A percentile compares a stretch with the other conserved stretches of the same genome.
Conservation (phyloP, 2,113 vertebrate genomes). For the Ornithorhynchus anatinus region DNA sequence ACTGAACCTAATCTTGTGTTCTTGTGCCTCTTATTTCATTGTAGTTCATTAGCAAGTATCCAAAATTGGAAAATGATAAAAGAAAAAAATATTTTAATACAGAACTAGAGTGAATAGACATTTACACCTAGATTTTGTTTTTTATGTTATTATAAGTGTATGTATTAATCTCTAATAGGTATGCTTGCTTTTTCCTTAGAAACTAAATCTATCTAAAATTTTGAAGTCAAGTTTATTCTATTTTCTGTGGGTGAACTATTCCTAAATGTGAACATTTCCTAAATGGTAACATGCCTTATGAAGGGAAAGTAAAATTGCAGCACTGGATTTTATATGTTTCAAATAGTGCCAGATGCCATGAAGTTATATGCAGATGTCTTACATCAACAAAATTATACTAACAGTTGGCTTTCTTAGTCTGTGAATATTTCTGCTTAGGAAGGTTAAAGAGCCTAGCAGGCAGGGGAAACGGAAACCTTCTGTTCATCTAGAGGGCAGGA, state of each 20-base stretch:
- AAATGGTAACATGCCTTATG: background rate
- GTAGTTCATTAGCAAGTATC: too few relatives aligned
- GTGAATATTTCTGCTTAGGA: conserved; percentile 23
- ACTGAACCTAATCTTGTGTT: too few relatives aligned
- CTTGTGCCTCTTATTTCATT: too few relatives aligned
- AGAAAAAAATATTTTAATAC: background rate
- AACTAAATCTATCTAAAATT: background rate
- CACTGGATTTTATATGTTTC: conserved; percentile 22
- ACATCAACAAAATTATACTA: conserved; percentile 23
- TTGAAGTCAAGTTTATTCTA: background rate
- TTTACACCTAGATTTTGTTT: background rate
- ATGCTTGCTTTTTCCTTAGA: background rate
- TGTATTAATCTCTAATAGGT: background rate
- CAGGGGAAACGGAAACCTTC: conserved; percentile 14
- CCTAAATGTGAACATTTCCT: conserved; percentile 5
- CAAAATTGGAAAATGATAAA: too few relatives aligned
- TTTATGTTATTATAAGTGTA: background rate
- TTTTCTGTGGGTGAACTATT: background rate
- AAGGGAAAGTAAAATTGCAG: conserved; percentile 19
- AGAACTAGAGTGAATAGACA: background rate
- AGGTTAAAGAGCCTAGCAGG: conserved; percentile 14
- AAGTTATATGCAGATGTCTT: conserved; percentile 24
- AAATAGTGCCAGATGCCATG: conserved; percentile 14
- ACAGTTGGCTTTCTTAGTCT: conserved; percentile 36
- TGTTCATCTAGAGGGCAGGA: background rate